phyloP scores from a whole-genome alignment of 1,140 invertebrate genomes.

The Dermatophagoides farinae region DNA sequence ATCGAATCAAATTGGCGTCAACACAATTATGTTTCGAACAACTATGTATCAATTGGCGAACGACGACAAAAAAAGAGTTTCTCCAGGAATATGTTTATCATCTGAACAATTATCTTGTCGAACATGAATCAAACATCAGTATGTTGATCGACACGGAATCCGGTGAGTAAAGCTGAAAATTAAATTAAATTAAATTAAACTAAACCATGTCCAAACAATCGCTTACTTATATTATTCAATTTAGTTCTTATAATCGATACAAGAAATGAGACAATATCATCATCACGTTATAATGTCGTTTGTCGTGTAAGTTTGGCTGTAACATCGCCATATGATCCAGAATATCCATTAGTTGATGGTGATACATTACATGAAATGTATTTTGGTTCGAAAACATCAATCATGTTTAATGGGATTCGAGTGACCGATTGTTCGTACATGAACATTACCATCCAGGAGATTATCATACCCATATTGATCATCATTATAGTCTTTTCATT shows the following conservation, averaged over 20 bases:
- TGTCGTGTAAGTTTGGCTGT: not conserved
- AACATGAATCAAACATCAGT: not conserved
- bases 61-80: not conserved
- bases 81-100: not conserved
- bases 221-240: too few species aligned
- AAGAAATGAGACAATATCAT: too few species aligned
- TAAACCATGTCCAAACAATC: too few species aligned
- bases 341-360: not conserved
- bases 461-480: not conserved
- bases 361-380: not conserved
- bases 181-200: too few species aligned
- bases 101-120: not conserved
- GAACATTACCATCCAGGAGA: too few species aligned
- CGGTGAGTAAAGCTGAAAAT: too few species aligned
- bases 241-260: too few species aligned
- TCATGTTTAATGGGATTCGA: too few species aligned
- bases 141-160: not conserved
- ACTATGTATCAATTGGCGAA: too few species aligned
- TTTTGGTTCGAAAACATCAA: not conserved
- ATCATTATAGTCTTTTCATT: not conserved
- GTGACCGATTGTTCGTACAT: too few species aligned
- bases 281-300: too few species aligned
- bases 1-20: not conserved
- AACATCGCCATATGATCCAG: not conserved
- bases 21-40: not conserved